These are phyloP conservation scores for Drosophila picticornis DNA, from an alignment of 2,888 invertebrate species.

Conservation along the genomic window DNA sequence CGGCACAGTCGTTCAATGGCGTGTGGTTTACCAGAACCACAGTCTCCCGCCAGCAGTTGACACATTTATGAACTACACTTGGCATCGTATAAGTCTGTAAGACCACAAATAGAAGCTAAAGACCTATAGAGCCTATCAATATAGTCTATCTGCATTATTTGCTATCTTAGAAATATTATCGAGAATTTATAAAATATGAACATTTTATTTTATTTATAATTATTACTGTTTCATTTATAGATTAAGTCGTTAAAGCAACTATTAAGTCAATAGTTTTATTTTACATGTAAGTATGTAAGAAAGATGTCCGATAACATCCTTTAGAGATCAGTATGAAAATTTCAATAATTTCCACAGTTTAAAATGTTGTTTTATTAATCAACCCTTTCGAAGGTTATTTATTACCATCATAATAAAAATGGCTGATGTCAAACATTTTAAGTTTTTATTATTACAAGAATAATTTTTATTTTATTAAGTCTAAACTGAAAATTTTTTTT, in stretches of 20 bases:
- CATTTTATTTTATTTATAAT: neutral
- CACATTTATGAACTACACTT: neutral
- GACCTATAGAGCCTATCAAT: too few relatives aligned
- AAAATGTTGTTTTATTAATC: too few relatives aligned
- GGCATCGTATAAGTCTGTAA: neutral
- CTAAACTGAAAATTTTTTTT: neutral
- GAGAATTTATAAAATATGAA: neutral
- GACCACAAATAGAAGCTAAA: neutral
- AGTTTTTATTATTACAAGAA: neutral
- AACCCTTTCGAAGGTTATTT: neutral
- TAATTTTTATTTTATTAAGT: neutral
- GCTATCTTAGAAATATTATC: neutral
- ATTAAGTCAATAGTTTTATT: neutral
- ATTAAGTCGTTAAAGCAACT: neutral
- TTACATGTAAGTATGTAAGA: neutral
- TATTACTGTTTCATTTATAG: neutral
- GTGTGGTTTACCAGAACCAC: neutral
- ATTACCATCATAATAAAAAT: neutral
- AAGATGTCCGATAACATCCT: neutral
- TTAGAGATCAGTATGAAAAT: neutral
- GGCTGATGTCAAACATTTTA: neutral
- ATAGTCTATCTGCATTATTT: neutral
- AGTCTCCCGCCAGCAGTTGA: neutral
- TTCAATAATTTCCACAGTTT: neutral
- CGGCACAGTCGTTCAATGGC: slow-evolving; percentile 3